Base-by-base conservation (phyloP, 2,797 vertebrate genomes). In the Muraenolepis orangiensis region DNA sequence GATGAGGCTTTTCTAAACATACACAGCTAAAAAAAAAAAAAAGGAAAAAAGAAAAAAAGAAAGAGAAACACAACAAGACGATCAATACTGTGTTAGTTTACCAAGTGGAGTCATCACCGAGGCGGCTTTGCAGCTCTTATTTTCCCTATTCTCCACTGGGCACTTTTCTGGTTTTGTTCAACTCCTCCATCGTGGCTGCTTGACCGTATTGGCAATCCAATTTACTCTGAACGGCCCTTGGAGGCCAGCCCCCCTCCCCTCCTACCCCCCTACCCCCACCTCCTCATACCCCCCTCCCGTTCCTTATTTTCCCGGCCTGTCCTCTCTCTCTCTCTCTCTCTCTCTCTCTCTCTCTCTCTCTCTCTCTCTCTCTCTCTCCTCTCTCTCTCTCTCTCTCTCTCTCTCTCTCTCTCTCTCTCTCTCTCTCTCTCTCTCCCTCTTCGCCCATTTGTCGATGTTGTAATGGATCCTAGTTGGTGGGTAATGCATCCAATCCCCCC, bases 1-100 rank as follows among this genome's bases (percentile, higher is more conserved):
- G 92, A 93, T 93, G 91, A 93, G 89, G 90, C 90, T 92, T 89
- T 90, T 93, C 91, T 92, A 93, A 93, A 94, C 93, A 95, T 93
- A 94, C 91, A 91, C 88, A 86, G 71, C 31, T 75, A 75, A 81
- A 91, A 89, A 57, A 3, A 34, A 3, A 34, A 3, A n/a, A n/a
- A n/a, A n/a, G n/a, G 7, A 20, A 20, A 51, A 57, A 8, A 34
- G 32, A 8, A 34, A 8, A 34, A 34, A 8, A 34, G 8, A 10
- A 23, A 57, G 0, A 57, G 51, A n/a, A n/a, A n/a, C n/a, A n/a
- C n/a, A n/a, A 20, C n/a, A 90, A 84, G 89, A 84, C 80, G 87
- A 94, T 95, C 94, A 93, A 94, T 94, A 94, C 84, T 90, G 87
- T 87, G 90, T 93, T 92, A 91, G 91, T 92, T 93, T 90, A 91